Conservation (phyloP, 2,888 invertebrate species). For the Sclerodermus sp. region DNA sequence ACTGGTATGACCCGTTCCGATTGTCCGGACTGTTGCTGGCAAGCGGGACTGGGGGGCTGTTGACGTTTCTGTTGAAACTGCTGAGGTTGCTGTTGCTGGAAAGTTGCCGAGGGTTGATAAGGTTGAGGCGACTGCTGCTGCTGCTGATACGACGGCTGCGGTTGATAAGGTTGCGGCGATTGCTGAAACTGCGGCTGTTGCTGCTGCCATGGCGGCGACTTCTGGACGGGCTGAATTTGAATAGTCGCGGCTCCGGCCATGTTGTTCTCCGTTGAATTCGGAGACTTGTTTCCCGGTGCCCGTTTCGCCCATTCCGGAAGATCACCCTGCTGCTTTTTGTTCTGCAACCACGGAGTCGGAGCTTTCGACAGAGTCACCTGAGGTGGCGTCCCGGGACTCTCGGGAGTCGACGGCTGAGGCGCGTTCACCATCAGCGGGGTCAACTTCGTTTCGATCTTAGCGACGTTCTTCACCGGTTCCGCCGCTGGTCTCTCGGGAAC, state of each 20-base stretch:
- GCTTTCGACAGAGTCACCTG: constrained; percentile 62
- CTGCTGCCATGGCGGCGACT: constrained; percentile 9
- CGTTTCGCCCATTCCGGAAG: constrained; percentile 61
- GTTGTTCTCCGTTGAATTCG: constrained; percentile 47
- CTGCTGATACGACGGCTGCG: constrained; percentile 11
- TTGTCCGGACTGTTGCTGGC: constrained; percentile 24
- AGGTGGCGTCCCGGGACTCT: constrained; percentile 48
- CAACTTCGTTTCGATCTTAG: constrained; percentile 41
- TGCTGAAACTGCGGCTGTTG: constrained; percentile 12
- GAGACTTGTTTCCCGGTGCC: constrained; percentile 31
- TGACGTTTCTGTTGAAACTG: constrained; percentile 10
- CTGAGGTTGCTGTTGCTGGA: constrained; percentile 11
- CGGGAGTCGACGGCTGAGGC: constrained; percentile 38
- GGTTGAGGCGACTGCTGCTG: constrained; percentile 16
- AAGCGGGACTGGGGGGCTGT: constrained; percentile 10
- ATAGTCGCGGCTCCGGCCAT: constrained; percentile 34
- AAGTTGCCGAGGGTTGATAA: constrained; percentile 6
- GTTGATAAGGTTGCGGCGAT: background rate
- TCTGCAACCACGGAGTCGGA: constrained; percentile 65
- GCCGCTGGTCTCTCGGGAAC: constrained; percentile 26
- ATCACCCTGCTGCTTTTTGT: constrained; percentile 55
- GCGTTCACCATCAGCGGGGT: constrained; percentile 24
- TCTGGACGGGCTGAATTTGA: constrained; percentile 12
- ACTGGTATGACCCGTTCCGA: constrained; percentile 43
- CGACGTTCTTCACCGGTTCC: constrained; percentile 26